Evolutionary conservation across 2,797 vertebrate species (phyloP).

Genomic region (Poecilia velifera): DNA sequence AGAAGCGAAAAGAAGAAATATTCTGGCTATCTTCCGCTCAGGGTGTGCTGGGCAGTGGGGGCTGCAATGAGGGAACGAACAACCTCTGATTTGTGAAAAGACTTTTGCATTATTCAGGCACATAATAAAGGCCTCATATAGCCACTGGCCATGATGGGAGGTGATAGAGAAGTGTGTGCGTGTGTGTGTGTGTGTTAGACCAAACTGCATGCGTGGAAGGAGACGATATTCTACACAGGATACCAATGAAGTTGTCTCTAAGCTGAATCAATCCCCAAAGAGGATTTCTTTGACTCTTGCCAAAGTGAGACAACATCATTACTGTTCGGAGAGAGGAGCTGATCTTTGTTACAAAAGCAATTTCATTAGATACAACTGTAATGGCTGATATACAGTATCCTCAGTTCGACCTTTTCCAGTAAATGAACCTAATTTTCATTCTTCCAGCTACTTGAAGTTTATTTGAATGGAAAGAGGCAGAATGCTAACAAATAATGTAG

Average conservation of each 20-base stretch:
- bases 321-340: neutral
- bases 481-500: neutral
- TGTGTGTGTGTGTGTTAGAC: slow-evolving; percentile 1
- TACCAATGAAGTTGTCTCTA: neutral
- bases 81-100: slow-evolving; percentile 27
- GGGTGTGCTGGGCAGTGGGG: slow-evolving; percentile 1
- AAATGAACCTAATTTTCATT: neutral
- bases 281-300: neutral
- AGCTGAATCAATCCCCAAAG: slow-evolving; percentile 25
- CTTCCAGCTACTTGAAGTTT: slow-evolving; percentile 3
- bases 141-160: slow-evolving; percentile 48
- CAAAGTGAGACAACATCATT: neutral
- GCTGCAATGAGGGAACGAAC: slow-evolving; percentile 34
- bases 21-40: slow-evolving; percentile 29
- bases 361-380: slow-evolving; percentile 17
- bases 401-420: neutral
- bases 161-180: slow-evolving; percentile 2
- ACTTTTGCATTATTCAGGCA: slow-evolving; percentile 67
- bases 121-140: slow-evolving; percentile 62
- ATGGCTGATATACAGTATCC: slow-evolving; percentile 3
- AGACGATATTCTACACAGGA: neutral
- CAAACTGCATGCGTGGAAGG: neutral
- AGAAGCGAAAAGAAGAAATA: slow-evolving; percentile 17
- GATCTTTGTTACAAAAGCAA: slow-evolving; percentile 9
- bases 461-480: neutral